Percentiles rank a stretch among this genome's conserved stretches.
These are phyloP conservation scores for Pteruthius melanotis DNA, from an alignment of 2,113 vertebrate species.

Conservation along the genomic window DNA sequence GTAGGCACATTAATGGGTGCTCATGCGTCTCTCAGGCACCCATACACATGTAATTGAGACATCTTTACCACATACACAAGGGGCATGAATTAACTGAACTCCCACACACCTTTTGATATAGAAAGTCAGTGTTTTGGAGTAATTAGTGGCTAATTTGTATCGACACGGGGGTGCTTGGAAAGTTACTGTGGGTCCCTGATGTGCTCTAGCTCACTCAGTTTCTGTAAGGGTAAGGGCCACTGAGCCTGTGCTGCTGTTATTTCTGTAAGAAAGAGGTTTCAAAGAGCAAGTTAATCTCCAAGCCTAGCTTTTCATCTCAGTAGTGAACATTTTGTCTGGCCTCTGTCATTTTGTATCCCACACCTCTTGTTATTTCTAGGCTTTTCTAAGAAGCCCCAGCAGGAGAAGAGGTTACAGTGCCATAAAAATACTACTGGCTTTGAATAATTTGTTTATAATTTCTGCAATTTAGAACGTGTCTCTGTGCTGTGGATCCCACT, in stretches of 20 bases:
- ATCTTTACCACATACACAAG: neutral
- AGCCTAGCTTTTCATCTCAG: neutral
- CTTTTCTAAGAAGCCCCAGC: neutral
- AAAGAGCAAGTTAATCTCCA: neutral
- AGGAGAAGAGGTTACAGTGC: neutral
- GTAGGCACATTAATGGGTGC: neutral
- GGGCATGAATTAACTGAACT: neutral
- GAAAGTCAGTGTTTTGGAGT: neutral
- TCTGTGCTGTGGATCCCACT: neutral
- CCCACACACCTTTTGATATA: neutral
- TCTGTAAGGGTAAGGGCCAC: neutral
- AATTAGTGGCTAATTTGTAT: constrained; percentile 2
- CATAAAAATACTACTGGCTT: neutral
- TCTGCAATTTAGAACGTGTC: neutral
- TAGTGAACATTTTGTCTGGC: neutral
- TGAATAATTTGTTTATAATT: constrained; percentile 2
- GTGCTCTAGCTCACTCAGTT: neutral
- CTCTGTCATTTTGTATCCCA: neutral
- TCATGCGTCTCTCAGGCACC: neutral
- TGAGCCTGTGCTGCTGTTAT: neutral
- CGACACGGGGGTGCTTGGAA: neutral
- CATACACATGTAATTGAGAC: neutral
- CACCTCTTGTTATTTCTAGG: neutral
- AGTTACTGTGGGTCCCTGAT: neutral
- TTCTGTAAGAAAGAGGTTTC: neutral